Evolutionary conservation across 2,113 vertebrate species (phyloP), one percentile per base, ranked within the genome.

Genomic region (Gracilinanus agilis): DNA sequence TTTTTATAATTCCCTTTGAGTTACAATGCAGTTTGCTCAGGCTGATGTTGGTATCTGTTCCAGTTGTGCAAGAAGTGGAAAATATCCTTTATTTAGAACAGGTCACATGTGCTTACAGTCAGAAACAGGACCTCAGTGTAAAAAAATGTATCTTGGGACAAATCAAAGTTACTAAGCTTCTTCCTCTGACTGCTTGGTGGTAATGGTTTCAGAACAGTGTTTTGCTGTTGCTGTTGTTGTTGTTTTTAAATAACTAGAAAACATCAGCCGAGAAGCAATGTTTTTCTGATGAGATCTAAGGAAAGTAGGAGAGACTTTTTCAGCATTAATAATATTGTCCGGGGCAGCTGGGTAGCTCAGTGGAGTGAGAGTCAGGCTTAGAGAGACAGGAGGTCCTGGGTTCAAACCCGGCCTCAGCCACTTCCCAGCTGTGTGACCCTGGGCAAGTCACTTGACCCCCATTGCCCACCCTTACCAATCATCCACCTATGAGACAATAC

Each of bases 61-160:
- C 98, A 99, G 98, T 99, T 98, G 98, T 98, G 98, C 98, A 99
- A 99, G 99, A 98, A 98, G 98, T 99, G 98, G 98, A 99, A 99
- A 99, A 98, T 98, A 98, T 98, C 98, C 98, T 99, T 99, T 98
- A 98, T 99, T 99, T 99, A 99, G 98, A 98, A 98, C 98, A 98
- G 97, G 98, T 99, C 99, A 99, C 99, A 98, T 99, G 98, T 98
- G 97, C 98, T 98, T 98, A 98, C 98, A 98, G 98, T 98, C 98
- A 99, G 98, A 98, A 98, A 98, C 98, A 93, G 94, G 53, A 97
- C 97, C 98, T 98, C 98, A 98, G 97, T 97, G 96, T 98, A 97
- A 93, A 97, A 98, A 98, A 98, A 98, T 91, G 95, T 97, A 96
- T 98, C 98, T 98, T 97, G 97, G 98, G 98, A 98, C 98, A 98